These are phyloP conservation scores for Aleadryas rufinucha DNA, from an alignment of 2,113 vertebrate species.

Conservation along the genomic window DNA sequence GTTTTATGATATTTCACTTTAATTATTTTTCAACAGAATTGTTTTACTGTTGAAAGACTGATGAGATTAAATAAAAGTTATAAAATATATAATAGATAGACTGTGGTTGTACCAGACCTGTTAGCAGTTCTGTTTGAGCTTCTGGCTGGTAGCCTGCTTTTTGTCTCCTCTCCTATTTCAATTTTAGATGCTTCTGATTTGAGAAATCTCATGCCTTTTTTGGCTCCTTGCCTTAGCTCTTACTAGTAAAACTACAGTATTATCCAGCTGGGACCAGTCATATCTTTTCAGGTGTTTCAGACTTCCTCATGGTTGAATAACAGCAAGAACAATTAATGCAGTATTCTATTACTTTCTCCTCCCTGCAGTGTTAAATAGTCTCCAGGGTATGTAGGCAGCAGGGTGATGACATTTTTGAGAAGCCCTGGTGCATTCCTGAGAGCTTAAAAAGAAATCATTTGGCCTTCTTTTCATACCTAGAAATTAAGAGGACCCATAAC, in stretches of 20 bases:
- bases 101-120: not conserved
- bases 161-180: not conserved
- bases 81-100: not conserved
- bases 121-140: not conserved
- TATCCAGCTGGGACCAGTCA: not conserved
- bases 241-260: not conserved
- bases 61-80: not conserved
- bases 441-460: conserved; percentile 44
- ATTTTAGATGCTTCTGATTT: not conserved
- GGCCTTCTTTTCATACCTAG: not conserved
- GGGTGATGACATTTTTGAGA: conserved; percentile 48
- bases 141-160: not conserved
- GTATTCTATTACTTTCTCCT: not conserved
- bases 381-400: conserved; percentile 7
- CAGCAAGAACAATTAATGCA: conserved; percentile 43
- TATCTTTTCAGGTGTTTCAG: conserved; percentile 44
- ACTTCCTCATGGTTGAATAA: conserved; percentile 18
- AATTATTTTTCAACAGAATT: not conserved
- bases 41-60: not conserved
- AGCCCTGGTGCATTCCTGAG: not conserved
- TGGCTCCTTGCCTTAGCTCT: not conserved
- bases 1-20: not conserved
- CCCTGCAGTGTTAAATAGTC: conserved; percentile 28
- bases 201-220: not conserved
- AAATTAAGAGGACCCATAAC: conserved; percentile 1